These are phyloP conservation scores for Pyrrhosoma nymphula DNA, from an alignment of 2,888 invertebrate species.

Conservation along the genomic window DNA sequence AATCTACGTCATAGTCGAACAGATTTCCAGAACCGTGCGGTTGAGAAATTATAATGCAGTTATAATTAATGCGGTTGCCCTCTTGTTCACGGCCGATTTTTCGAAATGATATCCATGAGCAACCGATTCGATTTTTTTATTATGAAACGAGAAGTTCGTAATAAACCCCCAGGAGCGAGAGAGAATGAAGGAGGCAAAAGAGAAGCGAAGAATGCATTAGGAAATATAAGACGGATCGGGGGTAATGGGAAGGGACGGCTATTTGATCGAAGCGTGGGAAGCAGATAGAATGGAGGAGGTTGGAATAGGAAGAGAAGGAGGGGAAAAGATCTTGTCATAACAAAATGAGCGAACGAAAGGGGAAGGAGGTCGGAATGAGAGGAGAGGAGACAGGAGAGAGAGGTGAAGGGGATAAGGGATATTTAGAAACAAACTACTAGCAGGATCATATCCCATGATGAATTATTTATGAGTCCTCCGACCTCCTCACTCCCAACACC, in stretches of 20 bases:
- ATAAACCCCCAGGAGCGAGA: neutral
- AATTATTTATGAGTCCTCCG: constrained; percentile 60
- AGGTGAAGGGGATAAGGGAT: neutral
- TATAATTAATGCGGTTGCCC: no score
- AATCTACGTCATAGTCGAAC: no score
- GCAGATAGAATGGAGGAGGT: neutral
- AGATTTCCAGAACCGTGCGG: no score
- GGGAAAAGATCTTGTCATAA: neutral
- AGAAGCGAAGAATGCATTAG: no score
- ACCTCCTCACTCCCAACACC: neutral
- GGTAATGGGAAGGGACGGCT: neutral
- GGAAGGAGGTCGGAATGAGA: neutral
- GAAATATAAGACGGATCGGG: neutral
- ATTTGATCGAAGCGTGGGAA: neutral
- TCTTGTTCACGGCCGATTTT: no score
- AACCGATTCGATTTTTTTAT: no score
- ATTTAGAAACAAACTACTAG: constrained; percentile 66
- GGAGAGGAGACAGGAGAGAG: neutral
- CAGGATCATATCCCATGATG: constrained; percentile 62
- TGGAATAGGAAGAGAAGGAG: neutral
- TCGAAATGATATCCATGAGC: no score
- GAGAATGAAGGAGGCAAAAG: neutral
- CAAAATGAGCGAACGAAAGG: neutral
- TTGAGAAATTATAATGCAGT: no score
- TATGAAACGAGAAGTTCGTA: no score